These are phyloP conservation scores for Peromyscus maniculatus DNA, from an alignment of 2,113 vertebrate genomes.

Conservation along the genomic window DNA sequence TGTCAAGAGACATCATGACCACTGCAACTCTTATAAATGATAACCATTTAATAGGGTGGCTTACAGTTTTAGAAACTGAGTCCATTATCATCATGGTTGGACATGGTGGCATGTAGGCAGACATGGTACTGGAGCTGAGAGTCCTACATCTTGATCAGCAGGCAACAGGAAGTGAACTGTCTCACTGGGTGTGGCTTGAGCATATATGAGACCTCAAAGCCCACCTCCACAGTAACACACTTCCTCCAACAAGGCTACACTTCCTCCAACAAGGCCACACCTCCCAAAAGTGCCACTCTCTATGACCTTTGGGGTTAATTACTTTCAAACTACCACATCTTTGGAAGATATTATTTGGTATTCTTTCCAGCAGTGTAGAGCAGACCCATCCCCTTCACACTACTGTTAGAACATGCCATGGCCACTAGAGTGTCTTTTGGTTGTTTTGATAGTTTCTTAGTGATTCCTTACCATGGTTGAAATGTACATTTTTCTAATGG, in stretches of 20 bases:
- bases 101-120: neutral
- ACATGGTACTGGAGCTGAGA: neutral
- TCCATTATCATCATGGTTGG: neutral
- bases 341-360: neutral
- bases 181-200: neutral
- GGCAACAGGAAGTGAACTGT: neutral
- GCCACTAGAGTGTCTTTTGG: neutral
- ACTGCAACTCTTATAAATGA: neutral
- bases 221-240: neutral
- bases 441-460: neutral
- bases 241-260: neutral
- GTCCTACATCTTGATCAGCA: neutral
- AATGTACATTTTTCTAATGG: neutral
- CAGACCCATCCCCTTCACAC: neutral
- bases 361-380: neutral
- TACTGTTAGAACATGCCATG: neutral
- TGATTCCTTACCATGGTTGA: neutral
- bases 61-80: neutral
- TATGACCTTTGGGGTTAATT: neutral
- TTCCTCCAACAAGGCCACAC: neutral
- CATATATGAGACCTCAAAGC: neutral
- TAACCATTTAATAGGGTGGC: neutral
- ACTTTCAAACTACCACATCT: neutral
- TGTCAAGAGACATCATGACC: neutral
- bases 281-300: neutral